Evolutionary conservation across 2,113 vertebrate species (phyloP).

Genomic region (Salvelinus fontinalis): DNA sequence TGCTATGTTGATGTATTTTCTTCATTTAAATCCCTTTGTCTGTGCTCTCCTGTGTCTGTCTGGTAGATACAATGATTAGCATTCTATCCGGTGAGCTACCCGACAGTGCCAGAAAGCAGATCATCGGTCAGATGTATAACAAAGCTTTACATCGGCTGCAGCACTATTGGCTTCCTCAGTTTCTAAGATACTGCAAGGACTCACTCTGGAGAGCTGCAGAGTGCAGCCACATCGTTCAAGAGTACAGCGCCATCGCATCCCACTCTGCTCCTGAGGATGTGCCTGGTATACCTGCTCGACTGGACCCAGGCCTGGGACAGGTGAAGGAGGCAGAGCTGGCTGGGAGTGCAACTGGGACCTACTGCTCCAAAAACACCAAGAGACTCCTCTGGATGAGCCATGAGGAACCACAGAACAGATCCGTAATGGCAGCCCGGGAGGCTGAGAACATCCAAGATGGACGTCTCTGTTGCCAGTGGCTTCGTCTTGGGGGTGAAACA

Average conservation of each 20-base stretch:
- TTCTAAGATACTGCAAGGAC: slow-evolving; percentile 19
- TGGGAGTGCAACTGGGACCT: not conserved
- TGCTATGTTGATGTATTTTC: no score
- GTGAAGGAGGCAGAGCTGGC: not conserved
- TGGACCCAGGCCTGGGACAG: not conserved
- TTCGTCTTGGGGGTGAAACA: not conserved
- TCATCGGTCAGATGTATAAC: slow-evolving; percentile 15
- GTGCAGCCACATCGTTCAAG: slow-evolving; percentile 5
- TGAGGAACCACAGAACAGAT: not conserved
- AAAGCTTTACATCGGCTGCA: slow-evolving; percentile 12
- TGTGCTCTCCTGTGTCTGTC: not conserved
- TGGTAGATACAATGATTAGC: not conserved
- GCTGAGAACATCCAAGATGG: not conserved
- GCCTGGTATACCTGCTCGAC: not conserved
- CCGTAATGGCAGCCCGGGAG: not conserved
- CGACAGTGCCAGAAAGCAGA: not conserved
- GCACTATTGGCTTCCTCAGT: slow-evolving; percentile 26
- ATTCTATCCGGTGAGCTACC: not conserved
- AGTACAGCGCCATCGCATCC: slow-evolving; percentile 5
- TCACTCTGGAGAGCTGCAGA: not conserved
- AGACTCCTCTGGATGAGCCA: not conserved
- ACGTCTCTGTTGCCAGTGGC: not conserved
- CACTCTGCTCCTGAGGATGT: not conserved
- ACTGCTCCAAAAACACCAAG: slow-evolving; percentile 1
- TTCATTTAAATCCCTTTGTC: no score